A percentile compares a stretch with the other conserved stretches of the same genome.
phyloP scores from a whole-genome alignment of 2,888 invertebrate species.

The Drosophila prostipennis region DNA sequence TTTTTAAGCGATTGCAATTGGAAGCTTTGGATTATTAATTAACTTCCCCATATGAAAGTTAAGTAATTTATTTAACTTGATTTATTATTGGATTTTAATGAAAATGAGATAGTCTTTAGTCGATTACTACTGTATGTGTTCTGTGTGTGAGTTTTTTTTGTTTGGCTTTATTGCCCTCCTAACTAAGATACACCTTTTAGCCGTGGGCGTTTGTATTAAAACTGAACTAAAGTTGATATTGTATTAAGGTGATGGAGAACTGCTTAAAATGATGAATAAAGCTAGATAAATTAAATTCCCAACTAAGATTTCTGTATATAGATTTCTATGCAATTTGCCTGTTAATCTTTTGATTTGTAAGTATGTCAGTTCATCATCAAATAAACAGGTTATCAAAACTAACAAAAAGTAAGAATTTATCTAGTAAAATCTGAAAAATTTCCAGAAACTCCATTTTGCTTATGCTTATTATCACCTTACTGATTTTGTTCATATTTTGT shows the following conservation, averaged over 20 bases:
- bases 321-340: background rate
- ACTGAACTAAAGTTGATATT: background rate
- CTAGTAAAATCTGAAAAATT: background rate
- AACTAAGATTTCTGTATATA: background rate
- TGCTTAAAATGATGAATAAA: background rate
- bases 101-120: too few species aligned
- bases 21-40: background rate
- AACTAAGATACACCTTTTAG: background rate
- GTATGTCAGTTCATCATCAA: too few species aligned
- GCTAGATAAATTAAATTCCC: background rate
- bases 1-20: background rate
- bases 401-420: background rate
- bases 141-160: background rate
- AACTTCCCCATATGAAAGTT: background rate
- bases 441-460: background rate
- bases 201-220: conserved; percentile 7
- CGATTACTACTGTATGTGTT: background rate
- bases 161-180: background rate
- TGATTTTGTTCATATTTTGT: background rate
- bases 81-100: background rate
- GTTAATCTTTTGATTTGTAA: background rate
- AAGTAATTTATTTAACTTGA: background rate
- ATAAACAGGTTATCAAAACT: background rate
- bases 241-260: background rate
- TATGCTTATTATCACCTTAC: background rate